Base-by-base conservation (phyloP, 2,113 vertebrate species). In the Tachycineta bicolor region DNA sequence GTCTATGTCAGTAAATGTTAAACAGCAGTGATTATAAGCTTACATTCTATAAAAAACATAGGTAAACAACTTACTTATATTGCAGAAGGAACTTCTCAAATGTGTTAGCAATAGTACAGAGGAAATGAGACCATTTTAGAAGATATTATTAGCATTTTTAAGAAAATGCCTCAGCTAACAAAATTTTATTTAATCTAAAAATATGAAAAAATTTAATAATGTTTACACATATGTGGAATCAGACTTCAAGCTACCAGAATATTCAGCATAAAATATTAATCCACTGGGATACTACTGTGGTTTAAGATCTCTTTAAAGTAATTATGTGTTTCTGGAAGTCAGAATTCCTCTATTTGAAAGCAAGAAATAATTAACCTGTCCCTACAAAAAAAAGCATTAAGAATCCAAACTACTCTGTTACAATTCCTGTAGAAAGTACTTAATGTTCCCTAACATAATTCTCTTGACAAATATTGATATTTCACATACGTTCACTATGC, bases 1-100 rank as follows among this genome's bases (percentile, higher is more conserved):
- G 98, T 37, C 98, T 97, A 37, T 98, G 98, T 97, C 98, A 98
- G 90, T 98, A 98, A 59, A 97, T 98, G 97, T 98, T 96, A 79
- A 98, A 95, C 50, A 98, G 94, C 59, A 93, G 76, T 64, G 98
- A 97, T 95, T 98, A 98, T 89, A 97, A 94, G 29, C 44, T 92
- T 94, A 98, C 97, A 94, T 97, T 96, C 98, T 98, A 94, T 55
- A 83, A 97, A 94, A 5, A 67, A 83, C 76, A 84, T 8, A 64
- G 78, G 34, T 79, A 77, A 92, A 67, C 62, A 67, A 37, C 29
- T 86, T 76, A 37, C 24, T 73, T 68, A 14, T 22, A 56, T 79
- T 77, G n/a, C 39, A 50, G 56, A 77, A 89, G 16, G 21, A 64
- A 43, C 6, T 60, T 78, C 26, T 73, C 39, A 56, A 70, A 44